A percentile compares a stretch with the other conserved stretches of the same genome.
Conservation (phyloP, 2,113 vertebrate genomes). For the Eubucco bourcierii region DNA sequence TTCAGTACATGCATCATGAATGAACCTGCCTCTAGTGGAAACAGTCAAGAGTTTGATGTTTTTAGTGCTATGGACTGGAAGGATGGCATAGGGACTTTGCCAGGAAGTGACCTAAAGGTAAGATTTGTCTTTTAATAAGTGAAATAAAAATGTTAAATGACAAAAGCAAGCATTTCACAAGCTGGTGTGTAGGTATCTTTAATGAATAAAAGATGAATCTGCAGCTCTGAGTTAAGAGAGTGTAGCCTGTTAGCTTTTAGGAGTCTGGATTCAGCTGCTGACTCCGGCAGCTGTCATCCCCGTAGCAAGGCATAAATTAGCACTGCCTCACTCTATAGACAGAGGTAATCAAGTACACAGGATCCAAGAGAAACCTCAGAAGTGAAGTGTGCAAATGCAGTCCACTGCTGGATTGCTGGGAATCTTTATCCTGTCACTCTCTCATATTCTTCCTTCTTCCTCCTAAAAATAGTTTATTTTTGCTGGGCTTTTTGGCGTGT, state of each 20-base stretch:
- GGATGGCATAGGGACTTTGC: slow-evolving; percentile 94
- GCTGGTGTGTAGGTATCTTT: slow-evolving; percentile 31
- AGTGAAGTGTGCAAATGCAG: background rate
- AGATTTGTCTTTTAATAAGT: background rate
- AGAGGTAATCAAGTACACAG: slow-evolving; percentile 27
- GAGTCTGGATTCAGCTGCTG: slow-evolving; percentile 35
- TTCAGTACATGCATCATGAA: slow-evolving; percentile 78
- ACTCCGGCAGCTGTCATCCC: background rate
- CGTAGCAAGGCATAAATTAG: slow-evolving; percentile 31
- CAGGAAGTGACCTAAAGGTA: slow-evolving; percentile 95
- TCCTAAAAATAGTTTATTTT: background rate
- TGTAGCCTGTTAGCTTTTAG: slow-evolving; percentile 43
- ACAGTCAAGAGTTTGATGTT: slow-evolving; percentile 91
- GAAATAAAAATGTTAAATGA: slow-evolving; percentile 35
- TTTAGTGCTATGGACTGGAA: slow-evolving; percentile 98
- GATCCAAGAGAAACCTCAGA: background rate
- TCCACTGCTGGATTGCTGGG: background rate
- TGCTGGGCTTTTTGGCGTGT: background rate
- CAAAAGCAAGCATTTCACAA: slow-evolving; percentile 36
- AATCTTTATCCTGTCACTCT: background rate
- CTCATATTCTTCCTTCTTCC: background rate
- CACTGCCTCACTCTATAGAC: slow-evolving; percentile 25
- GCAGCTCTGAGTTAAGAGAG: slow-evolving; percentile 28
- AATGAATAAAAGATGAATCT: slow-evolving; percentile 41
- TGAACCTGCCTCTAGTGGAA: slow-evolving; percentile 76